These are phyloP conservation scores for Harpalus rubripes DNA, from an alignment of 2,888 invertebrate species.

Conservation along the genomic window DNA sequence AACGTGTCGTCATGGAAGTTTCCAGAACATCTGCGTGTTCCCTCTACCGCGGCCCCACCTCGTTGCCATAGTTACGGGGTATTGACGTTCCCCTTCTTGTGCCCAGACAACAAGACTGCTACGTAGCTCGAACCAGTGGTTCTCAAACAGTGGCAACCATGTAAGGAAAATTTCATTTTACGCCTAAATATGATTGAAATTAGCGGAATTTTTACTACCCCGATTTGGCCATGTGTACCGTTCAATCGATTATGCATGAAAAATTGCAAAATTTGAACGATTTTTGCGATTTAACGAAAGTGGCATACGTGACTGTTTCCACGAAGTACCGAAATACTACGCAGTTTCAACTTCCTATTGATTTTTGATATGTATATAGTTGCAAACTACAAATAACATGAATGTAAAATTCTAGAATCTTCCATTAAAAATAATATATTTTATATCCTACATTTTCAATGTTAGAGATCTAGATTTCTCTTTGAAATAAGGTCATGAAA, in stretches of 20 bases:
- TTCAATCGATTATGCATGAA: background rate
- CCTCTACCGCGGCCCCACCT: slow-evolving; percentile 2
- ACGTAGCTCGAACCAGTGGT: slow-evolving; percentile 37
- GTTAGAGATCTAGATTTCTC: background rate
- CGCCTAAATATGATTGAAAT: background rate
- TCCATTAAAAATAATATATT: background rate
- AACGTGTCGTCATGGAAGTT: slow-evolving; percentile 61
- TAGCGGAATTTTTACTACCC: background rate
- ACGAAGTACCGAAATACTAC: slow-evolving; percentile 33
- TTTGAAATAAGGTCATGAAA: background rate
- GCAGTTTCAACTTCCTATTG: slow-evolving; percentile 43
- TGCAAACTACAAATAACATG: background rate
- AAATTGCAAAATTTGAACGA: background rate
- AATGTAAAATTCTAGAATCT: background rate
- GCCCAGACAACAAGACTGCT: slow-evolving; percentile 42
- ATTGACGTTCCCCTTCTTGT: slow-evolving; percentile 57
- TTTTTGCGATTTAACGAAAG: slow-evolving; percentile 7
- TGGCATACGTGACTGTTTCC: slow-evolving; percentile 26
- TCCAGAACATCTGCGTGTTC: slow-evolving; percentile 58
- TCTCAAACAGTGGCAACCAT: background rate
- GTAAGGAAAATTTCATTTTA: background rate
- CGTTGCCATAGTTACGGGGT: slow-evolving; percentile 41
- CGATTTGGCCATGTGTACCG: background rate
- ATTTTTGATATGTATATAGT: slow-evolving; percentile 41
- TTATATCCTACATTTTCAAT: background rate